Evolutionary conservation across 2,888 invertebrate species (phyloP), one percentile per base, ranked within the genome.

Genomic region (Diarsia rubi): DNA sequence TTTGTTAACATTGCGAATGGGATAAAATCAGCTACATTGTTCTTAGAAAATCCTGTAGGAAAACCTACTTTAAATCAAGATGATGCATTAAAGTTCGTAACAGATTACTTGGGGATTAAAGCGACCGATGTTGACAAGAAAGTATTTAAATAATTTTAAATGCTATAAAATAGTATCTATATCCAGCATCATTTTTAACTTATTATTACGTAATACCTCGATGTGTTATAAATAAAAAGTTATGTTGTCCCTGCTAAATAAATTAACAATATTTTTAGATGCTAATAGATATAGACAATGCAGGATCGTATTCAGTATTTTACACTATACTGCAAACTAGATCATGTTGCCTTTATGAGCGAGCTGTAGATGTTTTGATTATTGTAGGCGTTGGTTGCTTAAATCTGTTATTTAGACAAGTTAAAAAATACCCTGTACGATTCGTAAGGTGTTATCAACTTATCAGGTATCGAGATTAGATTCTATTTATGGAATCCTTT

Each of bases 11-110:
- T 97, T 62, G 94, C 96, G n/a, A 96, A 96, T 86, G 95, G 96
- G 12, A 95, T 94, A 11, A 95, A 95, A 81, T 93, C 94, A 37
- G 96, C 95, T 12, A 97, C 98, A 0, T 84, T 98, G 44, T 95
- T 98, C 75, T 89, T 98, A 79, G 98, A 98, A 93, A 98, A 98
- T 94, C 98, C 98, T 1, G 85, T 93, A 65, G 98, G 97, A 6
- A 93, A 90, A 70, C 57, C 75, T 59, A 94, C 94, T 44, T 77
- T 95, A 21, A 90, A 87, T 73, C 90, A 91, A 69, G 92, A 94
- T 47, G 82, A 89, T 54, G 95, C 93, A n/a, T 77, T 91, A 14
- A 88, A 91, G 64, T 94, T 94, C 78, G 88, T 93, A 21, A 89
- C 92, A 1, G 88, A 93, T 68, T 93, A 93, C 86, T 91, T 93